Evolutionary conservation across 2,113 vertebrate genomes (phyloP).

Genomic region (Rhineura floridana): DNA sequence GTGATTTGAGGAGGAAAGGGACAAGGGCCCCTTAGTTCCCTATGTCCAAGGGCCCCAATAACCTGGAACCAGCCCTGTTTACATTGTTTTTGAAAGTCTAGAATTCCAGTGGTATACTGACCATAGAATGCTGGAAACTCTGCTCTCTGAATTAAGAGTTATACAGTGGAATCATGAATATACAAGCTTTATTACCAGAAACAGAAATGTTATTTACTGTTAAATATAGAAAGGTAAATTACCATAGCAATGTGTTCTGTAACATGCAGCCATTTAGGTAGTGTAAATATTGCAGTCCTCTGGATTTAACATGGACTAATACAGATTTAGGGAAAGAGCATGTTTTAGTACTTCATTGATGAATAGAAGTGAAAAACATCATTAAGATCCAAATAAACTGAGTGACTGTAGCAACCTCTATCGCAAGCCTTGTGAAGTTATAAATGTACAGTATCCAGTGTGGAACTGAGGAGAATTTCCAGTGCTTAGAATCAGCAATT

Average conservation of each 20-base stretch:
- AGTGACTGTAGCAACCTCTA: rapidly evolving
- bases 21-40: too few relatives aligned
- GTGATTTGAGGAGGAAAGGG: too few relatives aligned
- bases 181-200: conserved; percentile 8
- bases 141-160: not conserved
- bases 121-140: not conserved
- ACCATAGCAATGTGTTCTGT: not conserved
- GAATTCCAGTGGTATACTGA: not conserved
- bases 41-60: too few relatives aligned
- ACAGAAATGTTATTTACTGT: conserved; percentile 3
- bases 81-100: not conserved
- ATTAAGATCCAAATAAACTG: conserved; percentile 24
- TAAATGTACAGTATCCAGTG: not conserved
- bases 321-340: not conserved
- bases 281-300: conserved; percentile 38
- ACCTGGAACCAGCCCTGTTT: not conserved
- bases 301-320: conserved; percentile 17
- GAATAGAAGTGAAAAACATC: not conserved
- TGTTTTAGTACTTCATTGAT: conserved; percentile 26
- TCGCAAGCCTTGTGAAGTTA: conserved; percentile 28
- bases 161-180: conserved; percentile 17
- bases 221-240: conserved; percentile 24
- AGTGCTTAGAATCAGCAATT: not conserved
- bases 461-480: not conserved
- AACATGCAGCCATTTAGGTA: not conserved